Evolutionary conservation across 2,113 vertebrate species (phyloP), one percentile per base, ranked within the genome.

Genomic region (Circaetus gallicus): DNA sequence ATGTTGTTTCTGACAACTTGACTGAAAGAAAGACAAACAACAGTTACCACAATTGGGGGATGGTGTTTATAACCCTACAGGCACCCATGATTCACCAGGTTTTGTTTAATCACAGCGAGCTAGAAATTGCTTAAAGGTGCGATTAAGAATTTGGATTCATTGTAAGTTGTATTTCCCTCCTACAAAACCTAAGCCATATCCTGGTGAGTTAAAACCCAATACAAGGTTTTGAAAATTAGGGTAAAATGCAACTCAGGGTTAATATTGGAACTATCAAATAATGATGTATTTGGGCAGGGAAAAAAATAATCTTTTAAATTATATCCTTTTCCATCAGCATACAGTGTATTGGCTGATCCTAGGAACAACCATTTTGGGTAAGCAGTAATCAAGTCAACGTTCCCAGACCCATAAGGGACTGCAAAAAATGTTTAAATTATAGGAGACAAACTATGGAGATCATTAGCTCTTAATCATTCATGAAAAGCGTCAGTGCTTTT

Each of bases 31-130:
- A 93, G 93, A 93, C 83, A 95, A 94, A 94, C 87, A 93, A 89
- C 84, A 94, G 90, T 97, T 95, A 96, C 95, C 95, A 96, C 93
- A 96, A 95, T 2, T 92, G 92, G 89, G 92, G 90, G 91, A 89
- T 90, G 86, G 89, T 95, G 94, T 97, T 97, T 96, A 94, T 83
- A 96, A 95, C 84, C 95, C 94, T 74, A 83, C 93, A 92, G 93
- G 91, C 96, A 96, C 73, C 85, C 90, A 61, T 95, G 94, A 97
- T 97, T 95, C 91, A 96, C 62, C 80, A 93, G 66, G 87, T 92
- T 97, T 91, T 90, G 80, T 94, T 96, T 89, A 94, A 97, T 97
- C 89, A 89, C 86, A 94, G 43, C 0, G 0, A 97, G 82, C 76
- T 82, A 95, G 69, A 91, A 96, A 95, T 82, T 93, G 89, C 85